Evolutionary conservation across 2,113 vertebrate genomes (phyloP), one percentile per base, ranked within the genome.

Genomic region (Camarhynchus parvulus): DNA sequence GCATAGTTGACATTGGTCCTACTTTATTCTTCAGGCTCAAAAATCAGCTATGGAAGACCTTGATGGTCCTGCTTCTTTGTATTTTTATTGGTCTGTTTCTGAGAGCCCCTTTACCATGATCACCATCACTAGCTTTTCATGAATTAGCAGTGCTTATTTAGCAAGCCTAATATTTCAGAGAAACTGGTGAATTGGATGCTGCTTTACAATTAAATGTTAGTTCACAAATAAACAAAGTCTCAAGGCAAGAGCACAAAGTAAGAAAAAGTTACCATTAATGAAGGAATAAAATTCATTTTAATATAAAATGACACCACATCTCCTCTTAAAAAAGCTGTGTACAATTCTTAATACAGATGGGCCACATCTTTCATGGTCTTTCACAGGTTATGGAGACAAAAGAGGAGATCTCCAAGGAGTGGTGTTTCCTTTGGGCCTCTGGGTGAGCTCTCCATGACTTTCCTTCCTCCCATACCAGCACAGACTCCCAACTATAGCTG

Each of bases 381-480:
- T 80, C 18, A 56, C 67, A 75, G 46, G 27, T 50, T 42, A 86
- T 7, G 7, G 42, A 73, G 10, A 39, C 20, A 83, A 73, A 55
- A 76, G 12, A 20, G 8, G 15, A 72, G 35, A 63, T 17, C 16
- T 87, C 16, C 37, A 13, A 23, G 56, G 33, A 64, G 8, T 2
- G 3, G 1, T 80, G n/a, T 56, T 88, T 56, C 37, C 41, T 47
- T 37, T 35, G 2, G 4, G 18, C 11, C 52, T 37, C 35, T 77
- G 64, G 39, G 9, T 41, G 46, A 69, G 55, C 35, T 73, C 4
- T 13, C 37, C 25, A 13, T 25, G 41, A 31, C 20, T 41, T 83
- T 42, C 17, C 19, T 72, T 24, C 44, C 44, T 19, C 64, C 30
- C 0, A 0, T 28, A 22, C 7, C 0, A 0, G 33, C 24, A 21